phyloP scores from a whole-genome alignment of 2,113 vertebrate species.

The Sylvilagus bachmani region DNA sequence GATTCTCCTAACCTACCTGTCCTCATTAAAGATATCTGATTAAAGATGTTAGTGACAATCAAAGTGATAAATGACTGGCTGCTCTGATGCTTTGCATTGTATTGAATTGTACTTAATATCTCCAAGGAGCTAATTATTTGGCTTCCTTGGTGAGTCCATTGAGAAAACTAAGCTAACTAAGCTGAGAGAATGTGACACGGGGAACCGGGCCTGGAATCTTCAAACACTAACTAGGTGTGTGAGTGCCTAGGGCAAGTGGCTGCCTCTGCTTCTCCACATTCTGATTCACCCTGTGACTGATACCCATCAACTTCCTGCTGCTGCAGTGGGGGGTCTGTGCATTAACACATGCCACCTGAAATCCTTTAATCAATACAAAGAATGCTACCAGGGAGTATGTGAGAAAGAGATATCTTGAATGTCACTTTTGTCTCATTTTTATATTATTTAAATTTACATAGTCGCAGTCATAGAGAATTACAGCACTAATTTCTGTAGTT shows the following conservation, averaged over 20 bases:
- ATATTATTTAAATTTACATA: neutral
- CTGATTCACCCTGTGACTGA: neutral
- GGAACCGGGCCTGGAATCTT: neutral
- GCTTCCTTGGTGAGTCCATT: neutral
- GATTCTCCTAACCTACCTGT: neutral
- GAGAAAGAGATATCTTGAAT: neutral
- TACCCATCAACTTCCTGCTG: neutral
- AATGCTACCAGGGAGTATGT: neutral
- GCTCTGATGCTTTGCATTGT: neutral
- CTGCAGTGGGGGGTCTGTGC: neutral
- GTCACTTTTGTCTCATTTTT: neutral
- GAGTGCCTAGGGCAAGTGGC: neutral
- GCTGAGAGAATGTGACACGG: neutral
- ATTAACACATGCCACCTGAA: neutral
- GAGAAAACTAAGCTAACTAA: neutral
- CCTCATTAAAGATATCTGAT: neutral
- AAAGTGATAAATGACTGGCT: neutral
- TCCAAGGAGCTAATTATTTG: conserved; percentile 29
- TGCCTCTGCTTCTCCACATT: neutral
- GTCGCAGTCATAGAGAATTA: neutral
- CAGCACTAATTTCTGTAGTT: neutral
- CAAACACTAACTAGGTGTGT: neutral
- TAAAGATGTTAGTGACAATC: neutral
- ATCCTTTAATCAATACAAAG: neutral
- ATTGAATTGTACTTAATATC: neutral